Percentiles rank a stretch among this genome's conserved stretches.
Evolutionary conservation across 2,888 invertebrate genomes (phyloP).

Genomic region (Loripinus fragilis): DNA sequence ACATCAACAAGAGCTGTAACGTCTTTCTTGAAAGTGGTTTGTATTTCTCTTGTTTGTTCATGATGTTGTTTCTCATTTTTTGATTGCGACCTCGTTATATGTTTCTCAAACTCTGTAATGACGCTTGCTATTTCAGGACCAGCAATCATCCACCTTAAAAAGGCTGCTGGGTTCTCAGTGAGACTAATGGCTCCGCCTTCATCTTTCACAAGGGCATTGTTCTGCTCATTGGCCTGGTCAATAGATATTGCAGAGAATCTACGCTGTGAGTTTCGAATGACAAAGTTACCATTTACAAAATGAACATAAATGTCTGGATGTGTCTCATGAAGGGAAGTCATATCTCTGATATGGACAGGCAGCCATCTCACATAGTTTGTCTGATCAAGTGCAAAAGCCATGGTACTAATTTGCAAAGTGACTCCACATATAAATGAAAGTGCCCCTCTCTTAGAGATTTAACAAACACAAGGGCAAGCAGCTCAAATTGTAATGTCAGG

Average conservation of each 20-base stretch:
- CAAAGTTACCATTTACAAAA: no score
- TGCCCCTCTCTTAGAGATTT: no score
- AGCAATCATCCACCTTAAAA: neutral
- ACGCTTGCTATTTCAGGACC: neutral
- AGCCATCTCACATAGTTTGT: no score
- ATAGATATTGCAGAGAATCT: neutral
- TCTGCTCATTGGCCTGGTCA: constrained; percentile 5
- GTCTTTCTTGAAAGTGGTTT: neutral
- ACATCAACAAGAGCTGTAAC: neutral
- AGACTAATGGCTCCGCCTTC: constrained; percentile 1
- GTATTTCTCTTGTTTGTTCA: neutral
- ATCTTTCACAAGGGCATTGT: neutral
- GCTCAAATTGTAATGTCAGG: no score
- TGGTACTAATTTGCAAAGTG: no score
- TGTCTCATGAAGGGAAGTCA: no score
- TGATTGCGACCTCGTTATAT: neutral
- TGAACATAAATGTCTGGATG: no score
- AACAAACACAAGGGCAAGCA: no score
- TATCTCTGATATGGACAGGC: no score
- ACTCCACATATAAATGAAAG: no score
- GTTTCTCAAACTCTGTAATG: neutral
- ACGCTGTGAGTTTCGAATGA: no score
- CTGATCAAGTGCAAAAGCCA: no score
- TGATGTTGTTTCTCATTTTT: neutral
- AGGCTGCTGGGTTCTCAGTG: neutral